These are phyloP conservation scores for Marronus borbonicus DNA, from an alignment of 2,888 invertebrate species.

Conservation along the genomic window DNA sequence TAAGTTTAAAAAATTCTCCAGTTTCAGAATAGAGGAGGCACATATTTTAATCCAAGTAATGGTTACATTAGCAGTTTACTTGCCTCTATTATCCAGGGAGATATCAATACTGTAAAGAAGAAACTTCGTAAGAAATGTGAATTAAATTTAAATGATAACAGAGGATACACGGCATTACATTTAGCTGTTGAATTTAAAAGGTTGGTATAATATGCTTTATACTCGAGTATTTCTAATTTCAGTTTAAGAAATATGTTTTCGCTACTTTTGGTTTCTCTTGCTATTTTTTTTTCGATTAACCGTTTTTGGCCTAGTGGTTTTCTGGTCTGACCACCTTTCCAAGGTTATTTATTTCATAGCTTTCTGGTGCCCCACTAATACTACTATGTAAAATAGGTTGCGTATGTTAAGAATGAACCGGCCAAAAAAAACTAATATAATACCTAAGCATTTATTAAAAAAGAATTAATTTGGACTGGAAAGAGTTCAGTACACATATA, in stretches of 20 bases:
- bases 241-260: neutral
- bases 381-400: no score
- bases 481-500: no score
- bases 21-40: slow-evolving; percentile 10
- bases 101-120: neutral
- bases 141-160: slow-evolving; percentile 30
- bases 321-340: no score
- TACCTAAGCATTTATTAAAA: no score
- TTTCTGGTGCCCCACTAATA: no score
- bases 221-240: no score
- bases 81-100: neutral
- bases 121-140: slow-evolving; percentile 11
- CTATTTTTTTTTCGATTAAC: no score
- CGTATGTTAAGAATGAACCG: no score
- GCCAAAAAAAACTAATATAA: no score
- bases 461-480: no score
- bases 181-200: slow-evolving; percentile 33
- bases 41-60: slow-evolving; percentile 29
- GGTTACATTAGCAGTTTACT: neutral
- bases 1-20: neutral
- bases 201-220: neutral
- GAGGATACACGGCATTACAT: slow-evolving; percentile 38
- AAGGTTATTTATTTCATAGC: no score
- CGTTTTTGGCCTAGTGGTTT: no score
- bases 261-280: neutral